Base-by-base conservation (phyloP, 2,797 vertebrate genomes). In the Thalassophryne amazonica region DNA sequence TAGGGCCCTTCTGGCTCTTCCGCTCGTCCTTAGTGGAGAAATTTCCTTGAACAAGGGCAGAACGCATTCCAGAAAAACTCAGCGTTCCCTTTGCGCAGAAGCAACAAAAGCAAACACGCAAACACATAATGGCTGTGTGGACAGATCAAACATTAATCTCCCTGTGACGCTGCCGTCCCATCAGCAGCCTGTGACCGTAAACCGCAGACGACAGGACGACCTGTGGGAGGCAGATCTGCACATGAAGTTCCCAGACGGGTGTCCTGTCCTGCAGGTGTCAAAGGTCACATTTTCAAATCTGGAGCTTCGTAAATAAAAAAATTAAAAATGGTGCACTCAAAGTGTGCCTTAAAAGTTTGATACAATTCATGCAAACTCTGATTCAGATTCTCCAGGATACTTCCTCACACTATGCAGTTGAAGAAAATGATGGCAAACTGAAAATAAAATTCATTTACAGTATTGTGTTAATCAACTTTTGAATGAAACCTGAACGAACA, bases 131-230 rank as follows among this genome's bases (percentile, higher is more conserved):
- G 58, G 50, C 55, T 7, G 39, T 24, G 67, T 56, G 57, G 43
- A 69, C 43, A 59, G 75, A 78, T 79, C 56, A 74, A 73, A 54
- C 76, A 85, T 78, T 69, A 59, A 69, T 77, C 69, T 73, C 68
- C 54, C 41, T 27, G 51, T 7, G 65, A 76, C 53, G 68, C 62
- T 27, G 64, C 60, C 22, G 25, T 19, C 40, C 50, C 58, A 63
- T 18, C 60, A 52, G 19, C 49, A 41, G 46, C 58, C 48, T 68
- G 69, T 67, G 65, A 78, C n/a, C n/a, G n/a, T n/a, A n/a, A n/a
- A n/a, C n/a, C n/a, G n/a, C n/a, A n/a, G n/a, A n/a, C n/a, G n/a
- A 16, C 49, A 32, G 38, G 24, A 42, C 55, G 73, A 81, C 66
- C 74, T 46, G 40, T 3, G 46, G 55, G 60, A 45, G 32, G 55